A percentile compares a stretch with the other conserved stretches of the same genome.
These are phyloP conservation scores for Drosophila sturtevanti DNA, from an alignment of 1,140 invertebrate genomes.

Conservation along the genomic window DNA sequence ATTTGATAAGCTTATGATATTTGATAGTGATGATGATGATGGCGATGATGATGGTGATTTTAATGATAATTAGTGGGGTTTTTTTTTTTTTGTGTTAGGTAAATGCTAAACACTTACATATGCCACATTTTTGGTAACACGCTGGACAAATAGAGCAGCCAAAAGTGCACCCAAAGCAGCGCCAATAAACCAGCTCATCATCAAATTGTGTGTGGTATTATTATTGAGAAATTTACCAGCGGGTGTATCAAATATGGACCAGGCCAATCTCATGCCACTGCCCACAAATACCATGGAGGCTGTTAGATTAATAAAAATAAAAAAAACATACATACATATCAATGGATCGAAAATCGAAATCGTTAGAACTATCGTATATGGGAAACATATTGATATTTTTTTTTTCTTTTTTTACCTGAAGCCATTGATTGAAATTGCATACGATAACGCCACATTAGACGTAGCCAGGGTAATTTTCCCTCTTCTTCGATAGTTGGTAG, in stretches of 20 bases:
- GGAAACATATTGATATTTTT: neutral
- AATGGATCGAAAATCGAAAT: neutral
- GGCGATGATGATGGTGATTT: constrained; percentile 5
- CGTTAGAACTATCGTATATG: neutral
- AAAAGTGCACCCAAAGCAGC: constrained; percentile 59
- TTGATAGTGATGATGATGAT: constrained; percentile 33
- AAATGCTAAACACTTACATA: constrained; percentile 61
- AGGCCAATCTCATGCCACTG: constrained; percentile 68
- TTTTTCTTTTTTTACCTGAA: constrained; percentile 44
- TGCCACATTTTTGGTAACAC: constrained; percentile 75
- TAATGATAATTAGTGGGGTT: constrained; percentile 2
- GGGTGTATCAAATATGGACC: constrained; percentile 72
- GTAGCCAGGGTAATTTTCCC: constrained; percentile 63
- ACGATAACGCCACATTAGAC: constrained; percentile 68
- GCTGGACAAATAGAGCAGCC: constrained; percentile 63
- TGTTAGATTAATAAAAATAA: constrained; percentile 3
- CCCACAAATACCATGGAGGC: constrained; percentile 66
- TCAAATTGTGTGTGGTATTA: constrained; percentile 60
- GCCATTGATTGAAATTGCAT: constrained; percentile 72
- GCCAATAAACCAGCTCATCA: constrained; percentile 75
- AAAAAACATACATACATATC: neutral
- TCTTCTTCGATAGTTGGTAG: constrained; percentile 74
- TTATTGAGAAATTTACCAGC: constrained; percentile 64
- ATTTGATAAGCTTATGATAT: constrained; percentile 34
- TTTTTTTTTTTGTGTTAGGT: neutral